Base-by-base conservation (phyloP, 2,888 invertebrate species). In the Andrena dorsata region DNA sequence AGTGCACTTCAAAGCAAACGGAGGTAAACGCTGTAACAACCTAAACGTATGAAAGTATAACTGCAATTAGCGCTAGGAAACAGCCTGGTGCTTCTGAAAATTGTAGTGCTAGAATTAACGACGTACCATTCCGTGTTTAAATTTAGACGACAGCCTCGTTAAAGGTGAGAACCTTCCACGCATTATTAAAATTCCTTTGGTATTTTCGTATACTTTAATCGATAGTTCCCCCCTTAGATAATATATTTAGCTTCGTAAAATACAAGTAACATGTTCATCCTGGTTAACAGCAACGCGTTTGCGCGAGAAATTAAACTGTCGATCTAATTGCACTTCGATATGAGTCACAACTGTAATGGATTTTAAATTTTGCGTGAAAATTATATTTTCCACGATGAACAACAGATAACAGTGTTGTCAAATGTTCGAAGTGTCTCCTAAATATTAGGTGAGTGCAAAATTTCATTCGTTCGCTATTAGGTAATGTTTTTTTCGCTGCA, bases 61-160 rank as follows among this genome's bases (percentile, higher is more conserved):
- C 81, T 77, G 77, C 81, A 83, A 83, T 83, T 83, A 82, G 77
- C 66, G 74, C 73, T 72, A 76, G 81, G 76, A 72, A 69, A 74
- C 76, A 41, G 65, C 53, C 20, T 23, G 76, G 73, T 73, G 70
- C 68, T 83, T 58, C 69, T 74, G 76, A 74, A 83, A 83, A 83
- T 77, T 83, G 49, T 76, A 61, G 81, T 53, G 61, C 68, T 41
- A 60, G 73, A 76, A 80, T 76, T 83, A 83, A 83, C 76, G 76
- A 83, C 76, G 58, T 72, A 56, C 63, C 58, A 32, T 76, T 56
- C 35, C 69, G 63, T n/a, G 32, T 82, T 71, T 68, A 76, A 73
- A 58, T 68, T 64, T 60, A 60, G 64, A 72, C 23, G 66, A 58
- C 49, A 51, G 53, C 23, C 65, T 80, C 80, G 63, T 70, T 74